Base-by-base conservation (phyloP, 2,113 vertebrate species). In the Melanocharis versteri region DNA sequence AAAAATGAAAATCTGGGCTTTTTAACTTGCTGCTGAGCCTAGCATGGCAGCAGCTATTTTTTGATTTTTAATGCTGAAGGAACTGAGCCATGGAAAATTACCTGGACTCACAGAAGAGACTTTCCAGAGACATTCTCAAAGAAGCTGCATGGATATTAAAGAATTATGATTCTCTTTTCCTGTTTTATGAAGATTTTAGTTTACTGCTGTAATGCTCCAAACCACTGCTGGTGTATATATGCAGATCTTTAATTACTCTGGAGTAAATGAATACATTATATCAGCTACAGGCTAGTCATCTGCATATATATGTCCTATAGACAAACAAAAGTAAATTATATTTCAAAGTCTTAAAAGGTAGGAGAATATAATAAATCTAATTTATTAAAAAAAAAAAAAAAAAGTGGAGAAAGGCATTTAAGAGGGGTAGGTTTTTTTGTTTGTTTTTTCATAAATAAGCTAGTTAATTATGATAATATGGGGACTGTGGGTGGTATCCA, bases 51-150 rank as follows among this genome's bases (percentile, higher is more conserved):
- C 30, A 83, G 66, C 3, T 42, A 39, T 44, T 28, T 3, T 58
- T 78, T 90, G 31, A 54, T 70, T 92, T 87, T 87, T 79, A 90
- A 44, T 62, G 30, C 30, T 75, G 65, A 70, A 80, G 39, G 27
- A 91, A 48, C 14, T 51, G n/a, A 72, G 14, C 24, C 44, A 72
- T 33, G 39, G 37, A 26, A 51, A 86, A 75, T 72, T 57, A 86
- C 45, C 33, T 86, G 51, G 51, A 79, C 26, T 47, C 17, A 40
- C 33, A 83, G 44, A 70, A 90, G 8, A 22, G 27, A 75, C 73
- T 87, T 94, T 53, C 17, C 47, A 83, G 79, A 89, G 35, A 65
- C 15, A 30, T 72, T 66, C 44, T 86, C 3, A 44, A 76, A 85
- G 37, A 60, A 91, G 16, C 13, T 89, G 13, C 14, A 42, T 10